These are phyloP conservation scores for Temnothorax unifasciatus DNA, from an alignment of 2,888 invertebrate genomes.

Conservation along the genomic window DNA sequence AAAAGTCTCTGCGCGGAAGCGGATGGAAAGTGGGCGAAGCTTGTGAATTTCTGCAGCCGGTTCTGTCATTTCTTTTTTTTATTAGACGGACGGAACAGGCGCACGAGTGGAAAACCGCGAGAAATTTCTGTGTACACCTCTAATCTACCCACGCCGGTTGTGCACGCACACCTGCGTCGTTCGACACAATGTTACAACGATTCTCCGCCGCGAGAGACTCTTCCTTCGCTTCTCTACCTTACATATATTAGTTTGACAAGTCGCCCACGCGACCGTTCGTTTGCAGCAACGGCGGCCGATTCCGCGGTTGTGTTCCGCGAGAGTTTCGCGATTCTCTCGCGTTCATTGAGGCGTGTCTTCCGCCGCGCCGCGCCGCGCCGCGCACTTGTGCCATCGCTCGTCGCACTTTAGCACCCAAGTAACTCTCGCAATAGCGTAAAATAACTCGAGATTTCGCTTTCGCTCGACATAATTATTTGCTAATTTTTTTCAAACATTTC, in stretches of 20 bases:
- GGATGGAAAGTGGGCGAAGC: slow-evolving; percentile 5
- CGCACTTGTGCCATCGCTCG: slow-evolving; percentile 31
- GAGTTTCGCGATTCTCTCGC: slow-evolving; percentile 33
- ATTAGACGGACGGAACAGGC: neutral
- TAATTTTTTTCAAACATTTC: slow-evolving; percentile 1
- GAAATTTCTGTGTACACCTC: slow-evolving; percentile 49
- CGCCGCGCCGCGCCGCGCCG: slow-evolving; percentile 1
- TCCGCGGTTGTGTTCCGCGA: neutral
- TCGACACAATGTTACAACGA: slow-evolving; percentile 2
- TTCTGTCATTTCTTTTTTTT: neutral
- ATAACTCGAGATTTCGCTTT: neutral
- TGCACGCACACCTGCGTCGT: slow-evolving; percentile 61
- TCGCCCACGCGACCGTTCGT: slow-evolving; percentile 30
- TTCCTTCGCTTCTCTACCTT: neutral
- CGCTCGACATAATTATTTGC: neutral
- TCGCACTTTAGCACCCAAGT: slow-evolving; percentile 35
- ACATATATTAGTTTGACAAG: slow-evolving; percentile 56
- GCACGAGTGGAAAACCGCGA: slow-evolving; percentile 8
- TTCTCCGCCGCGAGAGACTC: slow-evolving; percentile 10
- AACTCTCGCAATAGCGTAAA: neutral
- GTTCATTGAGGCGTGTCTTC: slow-evolving; percentile 8
- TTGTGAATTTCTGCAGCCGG: slow-evolving; percentile 29
- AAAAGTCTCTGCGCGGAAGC: slow-evolving; percentile 5
- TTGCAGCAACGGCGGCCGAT: slow-evolving; percentile 20
- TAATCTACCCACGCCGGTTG: slow-evolving; percentile 61